Conservation (phyloP, 1,140 invertebrate genomes). For the Drosophila orena region DNA sequence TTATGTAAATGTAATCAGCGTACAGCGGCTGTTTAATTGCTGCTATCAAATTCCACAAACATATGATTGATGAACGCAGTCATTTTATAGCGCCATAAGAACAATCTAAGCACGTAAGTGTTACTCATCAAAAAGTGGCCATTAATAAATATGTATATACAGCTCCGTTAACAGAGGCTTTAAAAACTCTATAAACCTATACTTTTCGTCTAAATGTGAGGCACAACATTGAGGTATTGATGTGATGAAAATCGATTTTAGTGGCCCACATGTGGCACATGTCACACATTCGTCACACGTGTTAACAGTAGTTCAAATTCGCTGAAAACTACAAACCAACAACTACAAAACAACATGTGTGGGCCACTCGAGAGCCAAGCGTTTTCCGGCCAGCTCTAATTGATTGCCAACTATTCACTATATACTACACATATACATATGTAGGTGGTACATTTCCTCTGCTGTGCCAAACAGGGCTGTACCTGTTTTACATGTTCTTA, state of each 20-base stretch:
- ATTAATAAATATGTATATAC: neutral
- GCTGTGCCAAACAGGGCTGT: no score
- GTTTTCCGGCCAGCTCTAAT: constrained; percentile 18
- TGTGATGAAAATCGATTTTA: constrained; percentile 13
- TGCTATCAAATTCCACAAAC: constrained; percentile 31
- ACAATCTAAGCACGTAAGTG: neutral
- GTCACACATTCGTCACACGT: constrained; percentile 35
- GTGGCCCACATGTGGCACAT: constrained; percentile 2
- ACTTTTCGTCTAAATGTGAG: neutral
- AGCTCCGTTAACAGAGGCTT: no score
- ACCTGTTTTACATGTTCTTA: no score
- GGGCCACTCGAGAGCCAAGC: constrained; percentile 11
- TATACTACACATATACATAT: neutral
- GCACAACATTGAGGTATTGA: neutral
- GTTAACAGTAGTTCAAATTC: constrained; percentile 12
- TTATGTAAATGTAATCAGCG: constrained; percentile 56
- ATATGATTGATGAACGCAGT: constrained; percentile 26
- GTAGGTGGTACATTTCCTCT: constrained; percentile 9
- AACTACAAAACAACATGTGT: constrained; percentile 27
- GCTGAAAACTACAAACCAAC: neutral
- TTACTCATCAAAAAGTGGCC: neutral
- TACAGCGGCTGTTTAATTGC: constrained; percentile 24
- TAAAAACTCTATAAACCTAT: no score
- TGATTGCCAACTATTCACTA: constrained; percentile 15
- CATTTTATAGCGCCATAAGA: constrained; percentile 24